phyloP scores from a whole-genome alignment of 2,888 invertebrate species.

The Elmis aenea region DNA sequence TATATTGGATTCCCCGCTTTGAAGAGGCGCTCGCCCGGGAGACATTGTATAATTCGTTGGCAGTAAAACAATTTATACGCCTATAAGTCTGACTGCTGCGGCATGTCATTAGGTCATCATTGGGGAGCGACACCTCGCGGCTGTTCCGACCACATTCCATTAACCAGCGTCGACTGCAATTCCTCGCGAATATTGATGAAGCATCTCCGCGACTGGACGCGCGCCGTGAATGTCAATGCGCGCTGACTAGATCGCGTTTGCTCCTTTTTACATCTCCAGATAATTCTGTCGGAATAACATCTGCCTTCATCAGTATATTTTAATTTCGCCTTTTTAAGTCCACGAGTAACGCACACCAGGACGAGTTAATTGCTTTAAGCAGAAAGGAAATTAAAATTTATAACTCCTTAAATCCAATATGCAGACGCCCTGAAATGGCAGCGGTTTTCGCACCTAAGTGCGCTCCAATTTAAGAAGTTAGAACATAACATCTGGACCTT shows the following conservation, averaged over 20 bases:
- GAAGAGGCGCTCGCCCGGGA: conserved; percentile 17
- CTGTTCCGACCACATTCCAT: conserved; percentile 39
- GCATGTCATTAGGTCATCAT: conserved; percentile 27
- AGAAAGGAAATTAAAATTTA: conserved; percentile 45
- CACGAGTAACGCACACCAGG: conserved; percentile 28
- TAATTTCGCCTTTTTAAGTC: conserved; percentile 14
- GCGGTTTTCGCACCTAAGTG: conserved; percentile 33
- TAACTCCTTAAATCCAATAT: conserved; percentile 43
- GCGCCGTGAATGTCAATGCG: conserved; percentile 36
- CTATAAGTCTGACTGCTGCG: conserved; percentile 14
- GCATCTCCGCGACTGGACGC: conserved; percentile 28
- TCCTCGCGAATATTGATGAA: conserved; percentile 43
- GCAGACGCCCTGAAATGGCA: conserved; percentile 25
- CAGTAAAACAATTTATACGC: conserved; percentile 31
- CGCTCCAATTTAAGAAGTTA: conserved; percentile 37
- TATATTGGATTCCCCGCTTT: conserved; percentile 27
- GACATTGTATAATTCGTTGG: conserved; percentile 27
- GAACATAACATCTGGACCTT: conserved; percentile 37
- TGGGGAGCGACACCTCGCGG: conserved; percentile 21
- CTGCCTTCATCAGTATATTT: conserved; percentile 25
- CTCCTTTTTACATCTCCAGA: conserved; percentile 12
- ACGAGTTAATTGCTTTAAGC: conserved; percentile 39
- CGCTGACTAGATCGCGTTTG: conserved; percentile 20
- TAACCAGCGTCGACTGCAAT: conserved; percentile 41
- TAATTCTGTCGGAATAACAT: conserved; percentile 23